Conservation (phyloP, 2,113 vertebrate species). For the Sander lucioperca region DNA sequence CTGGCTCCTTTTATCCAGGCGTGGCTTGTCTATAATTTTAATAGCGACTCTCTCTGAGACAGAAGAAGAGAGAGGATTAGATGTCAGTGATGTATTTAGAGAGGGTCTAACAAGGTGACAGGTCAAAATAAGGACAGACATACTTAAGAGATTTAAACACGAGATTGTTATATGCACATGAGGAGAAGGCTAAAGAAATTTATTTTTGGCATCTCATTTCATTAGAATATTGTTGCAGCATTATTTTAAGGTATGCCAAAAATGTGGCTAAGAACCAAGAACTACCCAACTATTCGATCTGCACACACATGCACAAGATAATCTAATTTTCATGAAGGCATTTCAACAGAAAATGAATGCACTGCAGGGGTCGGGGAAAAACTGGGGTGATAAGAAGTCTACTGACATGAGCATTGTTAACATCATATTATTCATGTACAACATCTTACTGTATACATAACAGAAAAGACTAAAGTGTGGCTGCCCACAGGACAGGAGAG, state of each 20-base stretch:
- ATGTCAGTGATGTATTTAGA: constrained; percentile 20
- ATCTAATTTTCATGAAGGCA: not conserved
- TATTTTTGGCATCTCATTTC: constrained; percentile 19
- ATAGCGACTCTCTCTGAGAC: constrained; percentile 84
- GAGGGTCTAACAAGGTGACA: constrained; percentile 17
- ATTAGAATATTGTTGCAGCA: constrained; percentile 21
- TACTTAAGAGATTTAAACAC: constrained; percentile 23
- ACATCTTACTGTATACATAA: not conserved
- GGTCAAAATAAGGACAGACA: not conserved
- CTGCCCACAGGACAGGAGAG: not conserved
- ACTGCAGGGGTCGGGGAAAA: constrained; percentile 24
- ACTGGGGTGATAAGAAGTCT: constrained; percentile 33
- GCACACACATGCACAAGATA: not conserved
- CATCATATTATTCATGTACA: not conserved
- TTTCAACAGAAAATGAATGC: constrained; percentile 40
- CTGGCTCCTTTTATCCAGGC: constrained; percentile 71
- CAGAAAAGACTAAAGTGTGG: not conserved
- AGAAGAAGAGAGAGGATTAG: not conserved
- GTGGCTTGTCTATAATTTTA: constrained; percentile 83
- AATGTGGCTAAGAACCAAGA: constrained; percentile 21
- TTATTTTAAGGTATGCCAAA: constrained; percentile 46
- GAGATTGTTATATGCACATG: not conserved
- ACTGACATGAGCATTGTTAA: constrained; percentile 8
- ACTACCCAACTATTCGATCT: not conserved
- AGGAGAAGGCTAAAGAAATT: not conserved